Base-by-base conservation (phyloP, 2,888 invertebrate species). In the Laothoe populi region DNA sequence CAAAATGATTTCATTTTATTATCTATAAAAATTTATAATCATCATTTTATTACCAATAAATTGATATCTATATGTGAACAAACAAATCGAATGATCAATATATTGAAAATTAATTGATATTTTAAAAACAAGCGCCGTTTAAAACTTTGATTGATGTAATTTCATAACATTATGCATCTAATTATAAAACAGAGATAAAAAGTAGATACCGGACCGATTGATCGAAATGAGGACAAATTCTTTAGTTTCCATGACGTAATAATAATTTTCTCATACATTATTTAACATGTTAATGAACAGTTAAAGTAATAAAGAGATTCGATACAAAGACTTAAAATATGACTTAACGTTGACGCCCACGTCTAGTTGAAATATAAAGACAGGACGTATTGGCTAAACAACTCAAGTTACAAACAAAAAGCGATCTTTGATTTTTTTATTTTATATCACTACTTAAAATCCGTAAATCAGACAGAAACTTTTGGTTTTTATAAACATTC, bases 321-420 rank as follows among this genome's bases (percentile, higher is more conserved):
- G 71, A 82, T 79, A 82, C 77, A 80, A 81, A 80, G 76, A 77
- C 70, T 74, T 76, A 75, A 78, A 81, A 79, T 78, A 74, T 75
- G 70, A 79, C 66, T 75, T 81, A 77, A 80, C 77, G 72, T 77
- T 70, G 67, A 77, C 81, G 78, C 84, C 84, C 78, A 83, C 85
- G 75, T 69, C 53, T 49, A 63, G 65, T 69, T 75, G 70, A 72
- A 77, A 72, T 79, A 80, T 77, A 74, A 72, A 70, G 77, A 74
- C 73, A 71, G 71, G 68, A 68, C 64, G 64, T 69, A 70, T 70
- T 67, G 64, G 61, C 58, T 64, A 49, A 45, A 48, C 21, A 59
- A 63, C 61, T 45, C 64, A 76, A 74, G 71, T 68, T 63, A 69
- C 62, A 73, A 68, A 74, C 68, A 68, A 60, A 42, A 40, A 69